Evolutionary conservation across 2,113 vertebrate species (phyloP), one percentile per base, ranked within the genome.

Genomic region (Neotragus pygmaeus): DNA sequence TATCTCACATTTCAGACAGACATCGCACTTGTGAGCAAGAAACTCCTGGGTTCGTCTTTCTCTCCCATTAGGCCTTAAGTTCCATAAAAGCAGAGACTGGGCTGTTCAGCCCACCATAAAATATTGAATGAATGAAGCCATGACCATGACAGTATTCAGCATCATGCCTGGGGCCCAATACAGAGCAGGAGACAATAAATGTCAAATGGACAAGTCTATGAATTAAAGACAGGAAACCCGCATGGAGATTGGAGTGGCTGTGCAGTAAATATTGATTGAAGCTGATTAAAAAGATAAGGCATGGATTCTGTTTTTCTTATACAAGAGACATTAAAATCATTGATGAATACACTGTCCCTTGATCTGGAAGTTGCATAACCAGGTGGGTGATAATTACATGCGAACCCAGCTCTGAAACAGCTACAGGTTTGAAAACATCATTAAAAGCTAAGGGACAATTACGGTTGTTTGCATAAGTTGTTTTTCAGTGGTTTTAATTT

Each of bases 401-500:
- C 43, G 36, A 62, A 45, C 47, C 47, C 57, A 83, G 51, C 88
- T 96, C 92, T 94, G 81, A 92, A 90, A 91, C 33, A 85, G 82
- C 70, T 45, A 88, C 36, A 53, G 39, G 57, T 45, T 94, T 85
- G 82, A 82, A 97, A 95, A 96, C 60, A 73, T 33, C 87, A 55
- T 82, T 84, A 94, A 94, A 94, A 94, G 15, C 25, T 86, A 64
- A 88, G 82, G 84, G 73, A 94, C 92, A 92, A 80, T 85, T 36
- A 93, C 14, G 25, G 78, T 57, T 92, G 85, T 96, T 94, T 58
- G 49, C 21, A 45, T 21, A 39, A 75, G 30, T 64, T 28, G 64
- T 84, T 73, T 75, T 81, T 88, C 66, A 95, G 86, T 23, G 55
- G 90, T 55, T 97, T 96, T n/a, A 43, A 90, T 97, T 95, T 94